phyloP scores from a whole-genome alignment of 2,888 invertebrate genomes.

The Pterostichus niger region DNA sequence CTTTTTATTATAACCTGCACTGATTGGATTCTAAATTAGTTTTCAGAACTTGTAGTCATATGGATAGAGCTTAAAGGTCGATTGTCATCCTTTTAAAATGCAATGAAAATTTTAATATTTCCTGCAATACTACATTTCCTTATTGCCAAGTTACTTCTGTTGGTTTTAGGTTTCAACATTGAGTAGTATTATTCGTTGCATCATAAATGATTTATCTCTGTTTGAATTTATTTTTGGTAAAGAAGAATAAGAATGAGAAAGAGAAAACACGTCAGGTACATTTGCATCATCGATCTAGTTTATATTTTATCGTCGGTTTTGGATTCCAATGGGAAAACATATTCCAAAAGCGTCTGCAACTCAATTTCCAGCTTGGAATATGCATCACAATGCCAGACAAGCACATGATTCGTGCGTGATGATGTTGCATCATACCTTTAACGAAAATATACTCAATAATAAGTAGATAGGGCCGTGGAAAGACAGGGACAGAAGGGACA shows the following conservation, averaged over 20 bases:
- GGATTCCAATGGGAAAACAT: slow-evolving; percentile 57
- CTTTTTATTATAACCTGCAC: slow-evolving; percentile 18
- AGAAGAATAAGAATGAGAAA: slow-evolving; percentile 21
- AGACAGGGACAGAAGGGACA: neutral
- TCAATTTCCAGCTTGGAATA: slow-evolving; percentile 50
- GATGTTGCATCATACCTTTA: neutral
- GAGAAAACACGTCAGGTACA: slow-evolving; percentile 13
- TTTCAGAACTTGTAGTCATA: slow-evolving; percentile 11
- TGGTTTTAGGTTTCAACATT: too few relatives aligned
- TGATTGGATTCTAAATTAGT: slow-evolving; percentile 43
- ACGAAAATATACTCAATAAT: slow-evolving; percentile 8
- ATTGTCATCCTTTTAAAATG: neutral
- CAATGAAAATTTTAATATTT: slow-evolving; percentile 11
- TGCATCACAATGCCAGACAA: slow-evolving; percentile 20
- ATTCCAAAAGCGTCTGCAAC: slow-evolving; percentile 55
- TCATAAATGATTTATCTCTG: slow-evolving; percentile 37
- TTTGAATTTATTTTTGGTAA: slow-evolving; percentile 31
- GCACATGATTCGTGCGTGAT: slow-evolving; percentile 41
- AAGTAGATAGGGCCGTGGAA: too few relatives aligned
- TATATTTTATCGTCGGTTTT: slow-evolving; percentile 50
- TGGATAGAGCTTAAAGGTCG: neutral
- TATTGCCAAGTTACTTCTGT: too few relatives aligned
- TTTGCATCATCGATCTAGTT: slow-evolving; percentile 56
- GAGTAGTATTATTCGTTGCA: neutral
- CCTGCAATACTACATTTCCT: neutral